phyloP scores from a whole-genome alignment of 35 echinoderm and acorn worm genomes.

The Anneissia japonica region DNA sequence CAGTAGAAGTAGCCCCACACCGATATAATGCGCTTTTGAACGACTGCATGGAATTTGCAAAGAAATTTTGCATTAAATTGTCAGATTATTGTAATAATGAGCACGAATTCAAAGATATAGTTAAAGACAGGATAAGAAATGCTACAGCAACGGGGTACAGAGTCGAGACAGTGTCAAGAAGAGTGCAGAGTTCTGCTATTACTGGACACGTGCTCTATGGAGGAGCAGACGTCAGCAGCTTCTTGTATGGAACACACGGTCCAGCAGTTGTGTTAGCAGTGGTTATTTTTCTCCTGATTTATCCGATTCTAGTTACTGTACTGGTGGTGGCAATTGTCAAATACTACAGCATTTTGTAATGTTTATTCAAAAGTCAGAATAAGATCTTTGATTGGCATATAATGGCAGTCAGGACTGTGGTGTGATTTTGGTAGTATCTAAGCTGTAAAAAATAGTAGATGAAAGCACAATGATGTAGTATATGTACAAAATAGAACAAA shows the following conservation, averaged over 20 bases:
- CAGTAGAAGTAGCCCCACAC: conserved; percentile 11
- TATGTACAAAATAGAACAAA: too few relatives aligned
- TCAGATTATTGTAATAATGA: conserved; percentile 26
- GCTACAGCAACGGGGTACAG: conserved; percentile 35
- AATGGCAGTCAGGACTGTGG: too few relatives aligned
- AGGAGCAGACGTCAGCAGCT: conserved; percentile 9
- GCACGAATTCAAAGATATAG: conserved; percentile 26
- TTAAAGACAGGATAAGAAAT: conserved; percentile 3
- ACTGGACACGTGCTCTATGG: conserved; percentile 22
- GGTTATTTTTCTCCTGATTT: background rate
- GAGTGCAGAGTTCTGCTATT: conserved; percentile 41
- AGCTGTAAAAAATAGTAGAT: too few relatives aligned
- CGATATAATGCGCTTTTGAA: conserved; percentile 39
- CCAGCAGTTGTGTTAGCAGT: background rate
- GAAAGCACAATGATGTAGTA: too few relatives aligned
- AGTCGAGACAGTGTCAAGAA: conserved; percentile 35
- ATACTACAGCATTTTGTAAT: too few relatives aligned
- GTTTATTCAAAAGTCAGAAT: too few relatives aligned
- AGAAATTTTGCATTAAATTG: conserved; percentile 44
- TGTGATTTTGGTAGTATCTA: too few relatives aligned
- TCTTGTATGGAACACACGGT: conserved; percentile 7
- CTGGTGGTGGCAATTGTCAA: background rate
- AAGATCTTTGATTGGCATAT: too few relatives aligned
- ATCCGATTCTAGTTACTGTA: background rate
- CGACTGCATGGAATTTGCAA: conserved; percentile 60